Percentiles rank a stretch among this genome's conserved stretches.
phyloP scores from a whole-genome alignment of 2,888 invertebrate genomes.

The Erannis defoliaria region DNA sequence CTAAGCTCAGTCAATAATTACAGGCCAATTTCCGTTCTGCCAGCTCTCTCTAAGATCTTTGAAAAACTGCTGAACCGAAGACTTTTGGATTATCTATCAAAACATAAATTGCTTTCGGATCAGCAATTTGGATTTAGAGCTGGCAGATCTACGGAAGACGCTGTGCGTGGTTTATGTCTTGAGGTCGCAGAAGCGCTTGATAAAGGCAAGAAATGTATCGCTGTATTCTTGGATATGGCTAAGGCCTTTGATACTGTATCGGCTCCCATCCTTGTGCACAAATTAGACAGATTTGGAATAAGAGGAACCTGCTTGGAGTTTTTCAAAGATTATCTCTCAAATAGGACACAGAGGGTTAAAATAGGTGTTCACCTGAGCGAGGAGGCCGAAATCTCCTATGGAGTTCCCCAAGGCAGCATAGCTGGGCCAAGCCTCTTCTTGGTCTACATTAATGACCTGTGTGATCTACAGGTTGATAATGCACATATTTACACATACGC shows the following conservation, averaged over 20 bases:
- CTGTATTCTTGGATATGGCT: background rate
- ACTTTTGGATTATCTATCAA: background rate
- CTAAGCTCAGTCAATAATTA: background rate
- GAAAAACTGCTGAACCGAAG: background rate
- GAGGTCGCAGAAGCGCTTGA: background rate
- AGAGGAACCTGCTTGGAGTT: background rate
- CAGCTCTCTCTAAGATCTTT: background rate
- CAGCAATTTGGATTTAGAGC: background rate
- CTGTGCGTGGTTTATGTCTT: background rate
- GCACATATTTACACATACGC: background rate
- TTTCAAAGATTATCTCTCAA: background rate
- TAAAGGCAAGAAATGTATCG: background rate
- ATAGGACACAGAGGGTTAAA: background rate
- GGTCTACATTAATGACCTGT: background rate
- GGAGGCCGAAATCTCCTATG: background rate
- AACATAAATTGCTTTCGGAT: background rate
- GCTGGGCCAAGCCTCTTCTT: background rate
- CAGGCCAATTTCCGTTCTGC: background rate
- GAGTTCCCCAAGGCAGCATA: background rate
- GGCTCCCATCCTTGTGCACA: background rate
- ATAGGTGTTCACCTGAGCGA: background rate
- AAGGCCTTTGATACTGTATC: background rate
- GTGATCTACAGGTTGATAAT: background rate
- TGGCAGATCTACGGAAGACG: background rate
- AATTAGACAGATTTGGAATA: background rate